Base-by-base conservation (phyloP, 2,797 vertebrate species). In the Gadopsis bispinosus region DNA sequence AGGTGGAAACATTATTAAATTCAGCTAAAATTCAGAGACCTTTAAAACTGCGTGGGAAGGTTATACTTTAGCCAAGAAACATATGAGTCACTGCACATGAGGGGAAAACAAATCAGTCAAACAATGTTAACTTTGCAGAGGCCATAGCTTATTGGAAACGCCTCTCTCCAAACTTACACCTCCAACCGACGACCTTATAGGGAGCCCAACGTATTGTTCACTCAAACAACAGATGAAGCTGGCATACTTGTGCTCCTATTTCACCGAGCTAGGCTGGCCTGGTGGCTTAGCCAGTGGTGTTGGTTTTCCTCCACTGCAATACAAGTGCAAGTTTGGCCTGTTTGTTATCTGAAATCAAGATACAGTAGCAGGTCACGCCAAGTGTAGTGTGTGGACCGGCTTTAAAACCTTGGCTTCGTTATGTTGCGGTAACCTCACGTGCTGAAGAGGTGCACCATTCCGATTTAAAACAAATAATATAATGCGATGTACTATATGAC, bases 331-430 rank as follows among this genome's bases (percentile, higher is more conserved):
- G 69, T 86, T 51, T 53, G 61, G 60, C 37, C 67, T 83, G n/a
- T 88, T 91, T 90, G 77, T 63, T 88, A 70, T 85, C 76, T 39
- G 73, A 80, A 80, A 75, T 59, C 59, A 31, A 47, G 68, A 80
- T 64, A 77, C 31, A 65, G 68, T 17, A 47, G 66, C 88, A 87
- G 77, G 83, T 91, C 81, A 85, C 31, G 20, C 20, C n/a, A 76
- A 67, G 76, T 56, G 48, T 54, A 29, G 59, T 16, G 0, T 62
- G 31, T 13, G n/a, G 35, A 33, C 20, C 47, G 11, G 55, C 43
- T 45, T 73, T 17, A 48, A 65, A 48, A 39, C 53, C 10, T 17
- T 7, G 17, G 26, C 48, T 37, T 7, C 37, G 9, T 39, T 11
- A 10, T 39, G 37, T 11, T 39, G 11, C 2, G 1, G 10, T 39